Base-by-base conservation (phyloP, 2,888 invertebrate species). In the Frankliniella intonsa region DNA sequence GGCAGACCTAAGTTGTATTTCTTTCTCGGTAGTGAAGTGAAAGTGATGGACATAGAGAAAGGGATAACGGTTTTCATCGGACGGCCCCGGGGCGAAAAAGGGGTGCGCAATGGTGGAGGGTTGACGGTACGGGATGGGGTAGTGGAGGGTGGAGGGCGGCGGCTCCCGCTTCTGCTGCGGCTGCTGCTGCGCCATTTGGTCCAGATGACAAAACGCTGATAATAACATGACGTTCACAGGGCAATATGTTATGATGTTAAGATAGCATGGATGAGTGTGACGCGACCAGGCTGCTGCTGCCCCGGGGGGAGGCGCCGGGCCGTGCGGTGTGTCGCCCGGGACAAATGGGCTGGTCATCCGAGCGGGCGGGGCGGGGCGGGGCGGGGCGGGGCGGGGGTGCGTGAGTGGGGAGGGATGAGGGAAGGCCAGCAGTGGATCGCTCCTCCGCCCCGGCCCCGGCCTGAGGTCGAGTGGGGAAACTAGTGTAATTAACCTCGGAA, bases 171-270 rank as follows among this genome's bases (percentile, higher is more conserved):
- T 10, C 55, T 38, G 55, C 65, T 19, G 69, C 19, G 22, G 14
- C 55, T 55, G 55, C 55, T 38, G 55, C 65, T 62, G 65, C 69
- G 69, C 69, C 69, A 69, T 69, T 69, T 69, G 69, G 69, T 69
- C 69, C 69, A 69, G 69, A 69, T 69, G 69, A 69, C 69, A 69
- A 69, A 69, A 69, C 69, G 69, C 69, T 69, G 69, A 69, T 69
- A 69, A 69, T 69, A 69, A 69, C 69, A 69, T 69, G 69, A 69
- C 69, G 69, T 69, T 69, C 69, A 69, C 69, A 69, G 69, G 69
- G 69, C 69, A 69, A 69, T 69, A 69, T 69, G 69, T 69, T 69
- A 69, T 69, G 69, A 69, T 69, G 69, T 69, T 69, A 69, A 69
- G 69, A 69, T 69, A 69, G 69, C 69, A 69, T 69, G 69, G 69